Base-by-base conservation (phyloP, 2,113 vertebrate species). In the Tichodroma muraria region DNA sequence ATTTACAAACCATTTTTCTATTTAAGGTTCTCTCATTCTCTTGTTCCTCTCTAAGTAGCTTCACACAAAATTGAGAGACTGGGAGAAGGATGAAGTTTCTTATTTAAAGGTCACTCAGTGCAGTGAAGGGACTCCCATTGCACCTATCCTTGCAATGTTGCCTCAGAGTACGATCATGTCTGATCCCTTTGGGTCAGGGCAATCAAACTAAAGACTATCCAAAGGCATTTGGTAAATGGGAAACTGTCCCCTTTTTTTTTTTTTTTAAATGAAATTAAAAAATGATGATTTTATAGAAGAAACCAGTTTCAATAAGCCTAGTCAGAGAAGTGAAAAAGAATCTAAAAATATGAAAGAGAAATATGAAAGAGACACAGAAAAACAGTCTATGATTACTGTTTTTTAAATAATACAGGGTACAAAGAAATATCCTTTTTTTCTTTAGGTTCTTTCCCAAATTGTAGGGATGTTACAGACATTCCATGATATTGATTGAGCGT, bases 1-100 rank as follows among this genome's bases (percentile, higher is more conserved):
- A 87, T 84, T 94, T 93, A 68, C 40, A 85, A 85, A 76, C 37
- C n/a, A 37, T 56, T 94, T 95, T 93, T 76, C 40, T 84, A 52
- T 64, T 89, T 86, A 61, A 85, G 30, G 35, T 59, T 83, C 25
- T 94, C 33, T 84, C 21, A 40, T 69, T 72, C 40, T 63, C 72
- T 37, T 38, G 21, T 63, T 95, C 37, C 16, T 68, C 49, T 73
- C 31, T 28, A 71, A 72, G 57, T 47, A 88, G 68, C 57, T 86
- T 79, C 57, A 84, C 22, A 37, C 11, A 82, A 75, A 88, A 92
- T 44, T 27, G 50, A 80, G 45, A 56, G 54, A 65, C 53, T 56
- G 37, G 18, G 24, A 57, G n/a, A 61, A 68, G 37, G 35, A 73
- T 59, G 37, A 84, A 70, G 42, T 86, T 81, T 81, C 59, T 52